phyloP scores from a whole-genome alignment of 2,797 vertebrate genomes.

The Smutsia temminckii region DNA sequence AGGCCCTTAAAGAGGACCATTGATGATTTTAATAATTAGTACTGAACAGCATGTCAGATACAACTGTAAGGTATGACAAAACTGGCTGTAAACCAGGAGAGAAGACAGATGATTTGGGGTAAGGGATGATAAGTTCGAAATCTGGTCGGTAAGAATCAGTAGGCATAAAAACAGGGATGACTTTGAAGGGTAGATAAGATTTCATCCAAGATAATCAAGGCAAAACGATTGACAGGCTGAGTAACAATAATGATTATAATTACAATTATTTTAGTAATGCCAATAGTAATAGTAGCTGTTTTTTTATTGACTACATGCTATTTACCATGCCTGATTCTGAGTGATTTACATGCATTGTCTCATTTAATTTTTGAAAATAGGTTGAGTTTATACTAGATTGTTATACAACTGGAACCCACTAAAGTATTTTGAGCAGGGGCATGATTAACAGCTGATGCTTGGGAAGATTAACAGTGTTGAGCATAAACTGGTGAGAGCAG shows the following conservation, averaged over 20 bases:
- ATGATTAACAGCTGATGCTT: background rate
- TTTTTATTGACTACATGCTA: background rate
- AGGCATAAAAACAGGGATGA: background rate
- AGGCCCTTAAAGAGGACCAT: background rate
- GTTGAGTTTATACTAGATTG: background rate
- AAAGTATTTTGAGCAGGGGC: background rate
- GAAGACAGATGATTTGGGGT: background rate
- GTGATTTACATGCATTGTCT: background rate
- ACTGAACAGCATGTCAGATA: background rate
- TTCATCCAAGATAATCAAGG: background rate
- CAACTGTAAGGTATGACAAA: background rate
- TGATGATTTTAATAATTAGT: background rate
- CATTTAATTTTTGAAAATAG: background rate
- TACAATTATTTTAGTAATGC: background rate
- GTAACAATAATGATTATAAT: background rate
- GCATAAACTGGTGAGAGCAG: background rate
- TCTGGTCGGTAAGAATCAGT: background rate
- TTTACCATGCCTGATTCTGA: background rate
- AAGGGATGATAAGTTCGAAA: background rate
- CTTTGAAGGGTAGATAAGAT: conserved; percentile 9
- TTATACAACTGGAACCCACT: background rate
- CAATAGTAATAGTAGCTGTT: background rate
- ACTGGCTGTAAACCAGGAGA: background rate
- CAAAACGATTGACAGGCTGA: conserved; percentile 37
- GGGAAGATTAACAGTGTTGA: background rate